Evolutionary conservation across 1,140 invertebrate species (phyloP), one percentile per base, ranked within the genome.

Genomic region (Metopolophium dirhodum): DNA sequence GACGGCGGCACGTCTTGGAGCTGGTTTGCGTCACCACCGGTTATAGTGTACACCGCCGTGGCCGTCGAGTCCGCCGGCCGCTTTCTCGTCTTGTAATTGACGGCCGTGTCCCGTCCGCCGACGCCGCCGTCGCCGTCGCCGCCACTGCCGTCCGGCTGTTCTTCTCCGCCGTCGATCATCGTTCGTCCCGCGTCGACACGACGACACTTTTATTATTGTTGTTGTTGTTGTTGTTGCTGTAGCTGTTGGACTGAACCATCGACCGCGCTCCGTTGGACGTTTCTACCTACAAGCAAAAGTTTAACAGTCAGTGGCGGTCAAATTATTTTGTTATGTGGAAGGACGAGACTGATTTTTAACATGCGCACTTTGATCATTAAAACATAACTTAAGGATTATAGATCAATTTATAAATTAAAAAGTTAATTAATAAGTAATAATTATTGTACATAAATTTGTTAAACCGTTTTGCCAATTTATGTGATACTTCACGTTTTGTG

Each of bases 61-160:
- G 61, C 30, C 14, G 57, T n/a, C 23, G 68, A 18, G 30, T 61
- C 47, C 47, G 18, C 68, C 77, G 77, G 49, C 35, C 91, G 91
- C 91, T 92, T 92, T 54, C 91, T 92, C 11, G 91, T 92, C 47
- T 92, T 92, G 91, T 92, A 92, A 51, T 92, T 92, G 77, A 92
- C n/a, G n/a, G 82, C 49, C 14, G 49, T n/a, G 22, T 93, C 77
- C 1, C 4, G 49, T 20, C 41, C 90, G 11, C 68, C 30, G 57
- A 35, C 54, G 68, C 30, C 61, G 30, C 61, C 68, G 37, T n/a
- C 61, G 20, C 68, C 30, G 57, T 22, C 54, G 68, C 30, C 61
- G 30, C 61, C 68, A 3, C 11, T 26, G 41, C 7, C n/a, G n/a
- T 57, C 11, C 87, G 11, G 30, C n/a, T 77, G 30, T 77, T 77